These are phyloP conservation scores for Pammene fasciana DNA, from an alignment of 2,888 invertebrate genomes.

Conservation along the genomic window DNA sequence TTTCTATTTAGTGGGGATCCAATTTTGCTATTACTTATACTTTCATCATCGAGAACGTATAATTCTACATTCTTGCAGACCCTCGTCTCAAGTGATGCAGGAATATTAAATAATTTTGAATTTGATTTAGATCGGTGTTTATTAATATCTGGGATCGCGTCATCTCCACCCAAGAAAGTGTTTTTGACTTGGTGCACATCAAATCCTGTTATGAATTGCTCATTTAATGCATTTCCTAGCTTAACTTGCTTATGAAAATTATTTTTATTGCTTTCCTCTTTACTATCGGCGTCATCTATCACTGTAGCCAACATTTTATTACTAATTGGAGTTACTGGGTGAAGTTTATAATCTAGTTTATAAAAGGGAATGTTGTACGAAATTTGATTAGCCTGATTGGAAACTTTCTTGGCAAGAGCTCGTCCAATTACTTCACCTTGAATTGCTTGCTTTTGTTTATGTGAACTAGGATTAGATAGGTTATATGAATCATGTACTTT, in stretches of 20 bases:
- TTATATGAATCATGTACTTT: slow-evolving; percentile 55
- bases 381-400: slow-evolving; percentile 59
- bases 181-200: slow-evolving; percentile 61
- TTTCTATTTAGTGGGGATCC: slow-evolving; percentile 68
- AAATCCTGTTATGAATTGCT: slow-evolving; percentile 60
- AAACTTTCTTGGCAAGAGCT: slow-evolving; percentile 61
- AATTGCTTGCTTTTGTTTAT: slow-evolving; percentile 51
- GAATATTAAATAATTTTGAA: slow-evolving; percentile 51
- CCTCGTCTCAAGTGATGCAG: slow-evolving; percentile 60
- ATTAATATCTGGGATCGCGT: slow-evolving; percentile 69
- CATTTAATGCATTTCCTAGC: slow-evolving; percentile 73
- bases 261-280: slow-evolving; percentile 44
- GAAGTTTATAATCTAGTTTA: slow-evolving; percentile 69
- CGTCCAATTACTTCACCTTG: slow-evolving; percentile 57
- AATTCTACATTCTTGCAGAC: slow-evolving; percentile 70
- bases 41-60: slow-evolving; percentile 66
- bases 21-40: slow-evolving; percentile 66
- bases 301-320: slow-evolving; percentile 42
- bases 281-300: slow-evolving; percentile 42
- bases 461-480: slow-evolving; percentile 61
- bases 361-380: slow-evolving; percentile 60
- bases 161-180: slow-evolving; percentile 70
- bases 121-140: slow-evolving; percentile 67
- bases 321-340: slow-evolving; percentile 45
- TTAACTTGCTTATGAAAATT: slow-evolving; percentile 69